Base-by-base conservation (phyloP, 2,797 vertebrate species). In the Euphonia xanthogaster region DNA sequence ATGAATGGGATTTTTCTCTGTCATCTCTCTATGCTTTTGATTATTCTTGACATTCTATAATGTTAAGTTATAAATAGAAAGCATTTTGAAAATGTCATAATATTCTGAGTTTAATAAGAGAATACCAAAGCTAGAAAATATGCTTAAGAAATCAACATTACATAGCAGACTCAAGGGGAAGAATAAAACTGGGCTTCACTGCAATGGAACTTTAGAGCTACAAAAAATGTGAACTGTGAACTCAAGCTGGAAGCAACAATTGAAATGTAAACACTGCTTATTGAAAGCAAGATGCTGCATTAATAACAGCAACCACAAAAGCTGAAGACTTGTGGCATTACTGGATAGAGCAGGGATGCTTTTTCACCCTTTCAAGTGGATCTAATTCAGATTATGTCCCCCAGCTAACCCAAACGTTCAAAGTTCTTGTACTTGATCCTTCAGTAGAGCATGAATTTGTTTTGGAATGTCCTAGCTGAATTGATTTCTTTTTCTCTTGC, bases 41-140 rank as follows among this genome's bases (percentile, higher is more conserved):
- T 94, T 93, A 84, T 75, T 89, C 90, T 88, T 94, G 90, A 85
- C 83, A 70, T 70, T 89, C 55, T 89, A 77, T 89, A 94, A 95
- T 93, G 89, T 93, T 92, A 90, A 75, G 47, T 61, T 94, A 95
- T 92, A 95, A 96, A 97, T 83, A 95, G 92, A 90, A 94, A 90
- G 23, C 54, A 81, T 88, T 94, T 73, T 88, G 75, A 85, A 94
- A 93, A 94, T 94, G 82, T 84, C 93, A 78, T 87, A 83, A 94
- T 68, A 95, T 95, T n/a, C 61, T 66, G 77, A 91, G 39, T 83
- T 70, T 86, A 93, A 70, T 73, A 96, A 94, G 40, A 82, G 78
- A 95, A 92, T 57, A 82, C 19, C 24, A 94, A 66, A 95, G 57
- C 60, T 73, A 61, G 44, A 93, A 96, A 97, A 94, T 89, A 89